These are phyloP conservation scores for Lanius ludovicianus DNA, from an alignment of 2,113 vertebrate species.

Conservation along the genomic window DNA sequence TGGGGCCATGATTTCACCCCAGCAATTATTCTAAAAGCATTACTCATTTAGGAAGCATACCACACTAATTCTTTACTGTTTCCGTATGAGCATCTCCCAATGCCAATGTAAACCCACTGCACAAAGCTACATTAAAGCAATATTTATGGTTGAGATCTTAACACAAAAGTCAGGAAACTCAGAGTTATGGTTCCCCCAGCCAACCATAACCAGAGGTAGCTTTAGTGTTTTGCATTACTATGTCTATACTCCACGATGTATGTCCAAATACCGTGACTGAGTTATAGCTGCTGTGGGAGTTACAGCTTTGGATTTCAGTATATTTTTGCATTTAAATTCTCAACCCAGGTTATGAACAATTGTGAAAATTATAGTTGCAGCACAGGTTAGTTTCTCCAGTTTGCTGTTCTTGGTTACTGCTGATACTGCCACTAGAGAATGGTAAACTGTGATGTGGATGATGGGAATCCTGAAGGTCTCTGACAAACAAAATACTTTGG, in stretches of 20 bases:
- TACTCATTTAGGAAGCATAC: slow-evolving; percentile 62
- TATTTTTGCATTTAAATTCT: slow-evolving; percentile 31
- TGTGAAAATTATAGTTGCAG: background rate
- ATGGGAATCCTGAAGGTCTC: background rate
- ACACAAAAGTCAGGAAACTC: slow-evolving; percentile 64
- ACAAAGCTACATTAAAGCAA: slow-evolving; percentile 58
- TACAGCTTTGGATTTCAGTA: background rate
- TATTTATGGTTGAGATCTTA: slow-evolving; percentile 55
- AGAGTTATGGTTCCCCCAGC: slow-evolving; percentile 43
- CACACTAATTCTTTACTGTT: slow-evolving; percentile 53
- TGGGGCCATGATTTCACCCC: slow-evolving; percentile 31
- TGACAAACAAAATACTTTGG: background rate
- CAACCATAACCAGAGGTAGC: slow-evolving; percentile 34
- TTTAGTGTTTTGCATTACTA: slow-evolving; percentile 33
- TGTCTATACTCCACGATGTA: background rate
- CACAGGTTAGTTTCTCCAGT: background rate
- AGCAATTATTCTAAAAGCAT: slow-evolving; percentile 49
- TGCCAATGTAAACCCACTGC: slow-evolving; percentile 53
- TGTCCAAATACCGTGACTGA: slow-evolving; percentile 18
- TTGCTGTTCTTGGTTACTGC: background rate
- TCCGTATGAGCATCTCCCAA: slow-evolving; percentile 33
- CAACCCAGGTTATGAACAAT: background rate
- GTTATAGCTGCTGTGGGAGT: slow-evolving; percentile 38
- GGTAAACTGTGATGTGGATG: background rate
- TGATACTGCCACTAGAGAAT: background rate